phyloP scores from a whole-genome alignment of 2,888 invertebrate genomes.

The Chaitophorus viminalis region DNA sequence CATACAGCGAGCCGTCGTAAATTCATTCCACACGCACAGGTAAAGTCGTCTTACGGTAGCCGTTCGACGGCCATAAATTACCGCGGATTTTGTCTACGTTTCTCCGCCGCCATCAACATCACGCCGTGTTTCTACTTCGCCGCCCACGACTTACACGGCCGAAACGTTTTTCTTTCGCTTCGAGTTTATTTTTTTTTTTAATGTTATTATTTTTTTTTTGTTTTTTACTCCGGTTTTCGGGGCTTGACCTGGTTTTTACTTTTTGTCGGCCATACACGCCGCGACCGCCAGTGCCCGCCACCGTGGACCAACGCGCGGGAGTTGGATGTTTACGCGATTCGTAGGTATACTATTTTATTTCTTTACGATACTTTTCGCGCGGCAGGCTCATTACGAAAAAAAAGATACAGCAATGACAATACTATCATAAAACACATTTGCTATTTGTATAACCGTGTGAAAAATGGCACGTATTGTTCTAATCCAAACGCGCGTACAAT shows the following conservation, averaged over 20 bases:
- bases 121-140: background rate
- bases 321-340: background rate
- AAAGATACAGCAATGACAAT: too few species aligned
- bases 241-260: conserved; percentile 3
- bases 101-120: too few species aligned
- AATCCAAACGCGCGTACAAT: background rate
- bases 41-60: background rate
- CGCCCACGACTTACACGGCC: background rate
- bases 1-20: too few species aligned
- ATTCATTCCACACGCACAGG: too few species aligned
- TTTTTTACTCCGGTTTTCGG: background rate
- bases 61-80: background rate
- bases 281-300: background rate
- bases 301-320: background rate
- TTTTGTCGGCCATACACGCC: background rate
- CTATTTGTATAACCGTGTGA: background rate
- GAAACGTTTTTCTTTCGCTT: background rate
- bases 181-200: background rate
- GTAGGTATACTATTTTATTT: background rate
- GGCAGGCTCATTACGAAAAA: too few species aligned
- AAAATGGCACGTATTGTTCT: too few species aligned
- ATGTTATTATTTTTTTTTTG: background rate
- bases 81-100: background rate
- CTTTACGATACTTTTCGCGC: too few species aligned
- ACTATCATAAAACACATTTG: too few species aligned